These are phyloP conservation scores for Drosophila lacicola DNA, from an alignment of 2,888 invertebrate species.

Conservation along the genomic window DNA sequence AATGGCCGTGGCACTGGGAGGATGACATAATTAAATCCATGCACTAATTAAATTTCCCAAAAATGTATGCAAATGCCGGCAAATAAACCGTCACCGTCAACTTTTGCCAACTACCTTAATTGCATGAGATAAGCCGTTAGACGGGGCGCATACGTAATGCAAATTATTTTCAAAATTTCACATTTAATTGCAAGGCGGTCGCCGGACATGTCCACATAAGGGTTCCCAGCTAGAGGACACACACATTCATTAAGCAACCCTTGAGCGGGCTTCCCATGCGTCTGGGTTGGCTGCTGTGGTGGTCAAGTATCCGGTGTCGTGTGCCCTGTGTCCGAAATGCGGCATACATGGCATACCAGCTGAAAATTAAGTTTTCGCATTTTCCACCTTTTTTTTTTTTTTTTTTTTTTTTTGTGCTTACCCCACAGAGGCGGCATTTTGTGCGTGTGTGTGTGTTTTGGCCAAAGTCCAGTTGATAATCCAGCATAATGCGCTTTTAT, in stretches of 20 bases:
- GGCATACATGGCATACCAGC: constrained; percentile 70
- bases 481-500: constrained; percentile 83
- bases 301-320: constrained; percentile 60
- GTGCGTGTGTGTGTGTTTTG: constrained; percentile 26
- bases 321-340: constrained; percentile 46
- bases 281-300: constrained; percentile 5
- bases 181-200: constrained; percentile 71
- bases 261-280: constrained; percentile 17
- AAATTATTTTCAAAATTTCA: constrained; percentile 79
- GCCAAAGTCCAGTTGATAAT: constrained; percentile 74
- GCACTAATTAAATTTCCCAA: constrained; percentile 82
- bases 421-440: constrained; percentile 15
- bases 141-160: constrained; percentile 76
- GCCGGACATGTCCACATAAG: constrained; percentile 28
- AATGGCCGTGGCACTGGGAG: background rate
- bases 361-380: constrained; percentile 81
- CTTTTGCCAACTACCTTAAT: constrained; percentile 81
- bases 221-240: constrained; percentile 34
- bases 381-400: constrained; percentile 67
- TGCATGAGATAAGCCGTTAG: constrained; percentile 79
- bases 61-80: constrained; percentile 68
- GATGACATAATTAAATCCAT: constrained; percentile 84
- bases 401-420: background rate
- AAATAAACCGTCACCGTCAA: constrained; percentile 65
- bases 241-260: constrained; percentile 76